Evolutionary conservation across 2,113 vertebrate genomes (phyloP).

Genomic region (Poecilia latipinna): DNA sequence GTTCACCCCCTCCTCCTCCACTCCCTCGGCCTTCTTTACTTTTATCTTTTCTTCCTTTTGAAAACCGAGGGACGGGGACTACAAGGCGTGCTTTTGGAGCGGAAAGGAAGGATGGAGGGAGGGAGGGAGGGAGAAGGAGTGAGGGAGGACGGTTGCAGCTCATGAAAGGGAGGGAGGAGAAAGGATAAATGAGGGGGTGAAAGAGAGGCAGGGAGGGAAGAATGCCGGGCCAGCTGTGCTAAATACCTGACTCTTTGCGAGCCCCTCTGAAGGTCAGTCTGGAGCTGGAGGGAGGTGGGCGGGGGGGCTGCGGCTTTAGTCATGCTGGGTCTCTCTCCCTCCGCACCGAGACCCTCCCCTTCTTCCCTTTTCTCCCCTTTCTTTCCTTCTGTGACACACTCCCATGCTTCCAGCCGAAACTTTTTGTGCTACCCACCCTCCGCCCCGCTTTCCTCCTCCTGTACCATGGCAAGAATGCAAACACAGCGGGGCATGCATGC

Average conservation of each 20-base stretch:
- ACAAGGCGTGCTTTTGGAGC: slow-evolving; percentile 78
- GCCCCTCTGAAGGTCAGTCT: slow-evolving; percentile 78
- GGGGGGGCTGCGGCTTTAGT: slow-evolving; percentile 76
- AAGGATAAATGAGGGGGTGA: slow-evolving; percentile 68
- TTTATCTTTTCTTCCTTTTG: slow-evolving; percentile 69
- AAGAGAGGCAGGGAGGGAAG: slow-evolving; percentile 70
- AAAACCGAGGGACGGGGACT: slow-evolving; percentile 76
- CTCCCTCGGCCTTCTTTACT: slow-evolving; percentile 42
- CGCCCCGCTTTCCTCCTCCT: slow-evolving; percentile 28
- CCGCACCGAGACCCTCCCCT: slow-evolving; percentile 30
- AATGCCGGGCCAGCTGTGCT: slow-evolving; percentile 84
- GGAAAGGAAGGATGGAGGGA: slow-evolving; percentile 64
- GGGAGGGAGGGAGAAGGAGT: slow-evolving; percentile 34
- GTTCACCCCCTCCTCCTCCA: slow-evolving; percentile 44
- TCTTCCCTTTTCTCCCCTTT: slow-evolving; percentile 33
- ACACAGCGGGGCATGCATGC: slow-evolving; percentile 63
- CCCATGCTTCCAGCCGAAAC: slow-evolving; percentile 41
- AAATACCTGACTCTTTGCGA: slow-evolving; percentile 86
- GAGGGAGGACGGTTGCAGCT: slow-evolving; percentile 14
- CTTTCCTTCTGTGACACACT: slow-evolving; percentile 48
- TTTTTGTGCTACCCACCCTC: slow-evolving; percentile 12
- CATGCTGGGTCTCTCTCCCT: slow-evolving; percentile 72
- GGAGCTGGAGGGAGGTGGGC: slow-evolving; percentile 52
- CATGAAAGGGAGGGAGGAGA: slow-evolving; percentile 75
- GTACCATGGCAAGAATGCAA: slow-evolving; percentile 63